Conservation (phyloP, 2,797 vertebrate species). For the Scolopax rusticola region DNA sequence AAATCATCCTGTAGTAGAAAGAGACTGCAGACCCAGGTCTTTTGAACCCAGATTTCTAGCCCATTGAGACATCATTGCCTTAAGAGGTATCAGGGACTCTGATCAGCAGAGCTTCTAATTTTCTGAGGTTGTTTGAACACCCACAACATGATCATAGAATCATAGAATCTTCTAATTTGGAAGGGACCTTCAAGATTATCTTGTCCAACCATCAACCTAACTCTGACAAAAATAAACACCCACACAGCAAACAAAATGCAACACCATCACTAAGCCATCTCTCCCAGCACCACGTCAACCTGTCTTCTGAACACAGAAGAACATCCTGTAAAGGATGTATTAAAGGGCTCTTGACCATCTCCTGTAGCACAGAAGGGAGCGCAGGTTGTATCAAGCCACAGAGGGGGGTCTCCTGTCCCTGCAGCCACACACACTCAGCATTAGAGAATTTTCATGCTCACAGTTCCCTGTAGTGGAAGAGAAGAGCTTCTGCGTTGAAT, state of each 20-base stretch:
- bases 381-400: fast-evolving
- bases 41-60: neutral
- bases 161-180: too few relatives aligned
- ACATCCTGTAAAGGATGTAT: neutral
- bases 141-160: too few relatives aligned
- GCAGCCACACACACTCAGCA: neutral
- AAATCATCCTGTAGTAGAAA: fast-evolving
- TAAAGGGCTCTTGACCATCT: neutral
- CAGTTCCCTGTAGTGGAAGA: neutral
- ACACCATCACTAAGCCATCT: too few relatives aligned
- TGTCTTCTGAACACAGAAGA: neutral
- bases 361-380: neutral
- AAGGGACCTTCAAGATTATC: too few relatives aligned
- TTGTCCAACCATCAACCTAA: too few relatives aligned
- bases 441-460: neutral
- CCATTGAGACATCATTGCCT: neutral
- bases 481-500: neutral
- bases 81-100: neutral
- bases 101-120: neutral
- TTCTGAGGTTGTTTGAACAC: neutral
- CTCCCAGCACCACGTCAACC: too few relatives aligned
- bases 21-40: neutral
- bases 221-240: too few relatives aligned
- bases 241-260: too few relatives aligned
- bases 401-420: neutral